Conservation (phyloP, 2,113 vertebrate genomes). For the Corythornis vintsioides region DNA sequence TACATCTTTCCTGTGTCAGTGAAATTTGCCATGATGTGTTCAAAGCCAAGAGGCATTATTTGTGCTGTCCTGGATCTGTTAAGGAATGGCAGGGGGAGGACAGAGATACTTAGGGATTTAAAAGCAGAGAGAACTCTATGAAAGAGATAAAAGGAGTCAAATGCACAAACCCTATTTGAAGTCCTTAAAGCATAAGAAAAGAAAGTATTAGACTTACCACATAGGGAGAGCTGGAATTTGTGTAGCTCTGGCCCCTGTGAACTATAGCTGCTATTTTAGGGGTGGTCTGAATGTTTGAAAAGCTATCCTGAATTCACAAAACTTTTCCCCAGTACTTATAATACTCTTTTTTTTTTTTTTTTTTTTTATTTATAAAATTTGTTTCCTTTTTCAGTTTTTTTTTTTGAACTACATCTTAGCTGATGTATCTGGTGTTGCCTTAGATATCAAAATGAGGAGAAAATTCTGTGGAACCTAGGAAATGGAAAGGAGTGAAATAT, state of each 20-base stretch:
- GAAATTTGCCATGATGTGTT: slow-evolving; percentile 71
- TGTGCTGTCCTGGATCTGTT: slow-evolving; percentile 73
- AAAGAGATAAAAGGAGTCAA: slow-evolving; percentile 74
- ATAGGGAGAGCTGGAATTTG: slow-evolving; percentile 70
- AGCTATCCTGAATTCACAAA: slow-evolving; percentile 57
- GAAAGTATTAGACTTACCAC: slow-evolving; percentile 73
- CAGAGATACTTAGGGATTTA: slow-evolving; percentile 72
- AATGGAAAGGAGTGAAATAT: neutral
- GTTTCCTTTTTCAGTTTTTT: neutral
- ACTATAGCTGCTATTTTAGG: slow-evolving; percentile 69
- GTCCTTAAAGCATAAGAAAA: slow-evolving; percentile 71
- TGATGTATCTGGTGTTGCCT: neutral
- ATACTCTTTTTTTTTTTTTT: neutral
- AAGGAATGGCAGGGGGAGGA: slow-evolving; percentile 70
- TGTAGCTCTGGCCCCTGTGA: slow-evolving; percentile 68
- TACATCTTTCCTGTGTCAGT: slow-evolving; percentile 66
- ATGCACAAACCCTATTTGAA: slow-evolving; percentile 72
- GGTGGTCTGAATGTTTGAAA: slow-evolving; percentile 58
- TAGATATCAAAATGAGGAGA: neutral
- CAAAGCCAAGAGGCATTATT: slow-evolving; percentile 73
- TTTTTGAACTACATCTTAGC: neutral
- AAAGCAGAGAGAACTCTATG: slow-evolving; percentile 70
- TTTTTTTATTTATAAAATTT: neutral
- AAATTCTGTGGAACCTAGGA: neutral
- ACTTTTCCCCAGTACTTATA: slow-evolving; percentile 50